These are phyloP conservation scores for Choloepus didactylus DNA, from an alignment of 2,797 vertebrate genomes.

Conservation along the genomic window DNA sequence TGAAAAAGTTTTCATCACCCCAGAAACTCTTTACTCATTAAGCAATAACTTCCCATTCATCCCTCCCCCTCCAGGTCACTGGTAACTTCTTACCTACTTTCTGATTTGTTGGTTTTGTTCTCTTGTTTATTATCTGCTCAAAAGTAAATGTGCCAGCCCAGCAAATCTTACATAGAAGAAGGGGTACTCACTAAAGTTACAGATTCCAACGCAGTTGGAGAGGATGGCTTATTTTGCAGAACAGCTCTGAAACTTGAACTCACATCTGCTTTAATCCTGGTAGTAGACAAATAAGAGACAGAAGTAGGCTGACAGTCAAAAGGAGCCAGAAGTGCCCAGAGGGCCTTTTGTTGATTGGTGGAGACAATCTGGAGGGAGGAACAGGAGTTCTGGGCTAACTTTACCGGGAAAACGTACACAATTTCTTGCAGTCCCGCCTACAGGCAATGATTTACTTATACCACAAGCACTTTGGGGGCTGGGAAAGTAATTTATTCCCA, in stretches of 20 bases:
- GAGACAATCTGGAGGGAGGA: constrained; percentile 57
- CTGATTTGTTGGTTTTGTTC: not conserved
- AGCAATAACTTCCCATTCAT: no score
- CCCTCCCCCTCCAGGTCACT: no score
- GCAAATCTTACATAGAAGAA: constrained; percentile 25
- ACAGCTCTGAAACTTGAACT: not conserved
- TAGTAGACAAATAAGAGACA: not conserved
- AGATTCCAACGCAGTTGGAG: not conserved
- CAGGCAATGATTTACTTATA: not conserved
- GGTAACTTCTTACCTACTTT: not conserved
- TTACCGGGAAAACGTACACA: not conserved
- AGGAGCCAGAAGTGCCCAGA: not conserved
- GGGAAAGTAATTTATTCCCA: not conserved
- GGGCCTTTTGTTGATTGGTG: constrained; percentile 58
- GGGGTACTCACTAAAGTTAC: constrained; percentile 57
- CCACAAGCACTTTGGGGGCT: not conserved
- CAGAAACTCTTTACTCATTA: no score
- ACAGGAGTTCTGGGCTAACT: not conserved
- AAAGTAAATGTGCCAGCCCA: not conserved
- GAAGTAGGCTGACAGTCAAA: not conserved
- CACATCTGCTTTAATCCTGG: not conserved
- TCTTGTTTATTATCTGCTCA: not conserved
- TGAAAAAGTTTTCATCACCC: no score
- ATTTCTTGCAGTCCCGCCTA: not conserved
- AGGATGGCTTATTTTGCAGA: not conserved